Evolutionary conservation across 2,888 invertebrate species (phyloP), one percentile per base, ranked within the genome.

Genomic region (Punctoribates punctum): DNA sequence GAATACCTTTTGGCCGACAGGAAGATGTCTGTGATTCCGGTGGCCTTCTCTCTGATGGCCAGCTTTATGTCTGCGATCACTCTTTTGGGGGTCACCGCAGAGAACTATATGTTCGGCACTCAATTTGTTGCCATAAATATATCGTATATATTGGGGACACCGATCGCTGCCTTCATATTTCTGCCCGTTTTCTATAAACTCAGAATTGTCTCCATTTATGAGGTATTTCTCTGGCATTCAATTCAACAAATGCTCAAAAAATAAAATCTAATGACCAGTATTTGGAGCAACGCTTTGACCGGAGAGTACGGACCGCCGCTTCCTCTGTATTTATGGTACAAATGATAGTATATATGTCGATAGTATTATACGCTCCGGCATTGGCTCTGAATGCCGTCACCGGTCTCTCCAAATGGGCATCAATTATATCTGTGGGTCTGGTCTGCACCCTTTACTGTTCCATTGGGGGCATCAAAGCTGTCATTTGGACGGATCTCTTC

Each of bases 321-420:
- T 94, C 95, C 2, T 82, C 93, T 74, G 90, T 91, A 0, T 96
- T 94, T 82, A 90, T 92, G 75, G 81, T 93, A 60, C 96, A 97
- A 86, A 92, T 95, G 90, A 88, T 94, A 80, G 85, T 94, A 25
- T 93, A 93, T 81, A 93, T 84, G 81, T 82, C 95, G 0, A 91
- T 97, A 80, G 96, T 95, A 23, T 85, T 97, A 11, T 97, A 93
- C 83, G 96, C 96, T 0, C 96, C 97, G 1, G 91, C 96, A 0
- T 86, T 97, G 79, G 95, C 96, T 0, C 84, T 97, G 5, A 83
- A 83, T 80, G 85, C 95, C 1, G 90, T 93, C 42, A 93, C 93
- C 0, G 92, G 92, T n/a, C 85, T 93, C 9, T 88, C 88, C 78
- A 88, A 89, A 84, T 83, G 88, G 38, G 86, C 88, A 9, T 92